Evolutionary conservation across 2,888 invertebrate genomes (phyloP), one percentile per base, ranked within the genome.

Genomic region (Tanytarsus gracilentus): DNA sequence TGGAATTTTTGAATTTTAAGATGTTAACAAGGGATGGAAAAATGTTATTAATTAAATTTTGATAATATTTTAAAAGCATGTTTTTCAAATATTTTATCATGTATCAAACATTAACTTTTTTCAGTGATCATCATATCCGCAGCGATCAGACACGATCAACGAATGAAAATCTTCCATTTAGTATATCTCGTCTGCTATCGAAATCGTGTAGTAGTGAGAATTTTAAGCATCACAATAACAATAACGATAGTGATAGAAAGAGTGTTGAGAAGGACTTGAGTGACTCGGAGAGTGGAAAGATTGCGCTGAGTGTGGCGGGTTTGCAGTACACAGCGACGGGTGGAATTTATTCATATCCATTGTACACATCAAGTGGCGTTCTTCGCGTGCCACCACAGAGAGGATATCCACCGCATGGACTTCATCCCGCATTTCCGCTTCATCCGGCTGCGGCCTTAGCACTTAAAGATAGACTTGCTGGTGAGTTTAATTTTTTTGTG

Each of bases 381-480:
- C 82, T 88, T 66, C 78, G 88, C 68, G 88, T 88, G 65, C 89
- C 88, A 53, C 88, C 88, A 61, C 92, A 92, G 63, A 67, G 74
- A 53, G 61, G 61, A 7, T 60, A 50, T 48, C 70, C 73, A 61
- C 73, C 73, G 51, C 64, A 75, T 55, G 66, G 78, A 69, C 65
- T 79, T 68, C 71, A 75, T 63, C 51, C 69, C 68, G 58, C 48
- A 48, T 58, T 58, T 58, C 73, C 75, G 49, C 65, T 75, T 63
- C 74, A 74, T 66, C 76, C 71, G 76, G 86, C 87, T 2, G 86
- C 87, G 2, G 86, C 87, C 52, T 82, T 87, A 69, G 86, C 88
- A 69, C 86, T 88, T 67, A 88, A 88, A 74, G 88, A 88, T 72
- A 78, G 88, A 74, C 74, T 88, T 67, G 86, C 87, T 75, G 88